phyloP scores from a whole-genome alignment of 1,140 invertebrate genomes.

The Pseudomyrmex pallidus region DNA sequence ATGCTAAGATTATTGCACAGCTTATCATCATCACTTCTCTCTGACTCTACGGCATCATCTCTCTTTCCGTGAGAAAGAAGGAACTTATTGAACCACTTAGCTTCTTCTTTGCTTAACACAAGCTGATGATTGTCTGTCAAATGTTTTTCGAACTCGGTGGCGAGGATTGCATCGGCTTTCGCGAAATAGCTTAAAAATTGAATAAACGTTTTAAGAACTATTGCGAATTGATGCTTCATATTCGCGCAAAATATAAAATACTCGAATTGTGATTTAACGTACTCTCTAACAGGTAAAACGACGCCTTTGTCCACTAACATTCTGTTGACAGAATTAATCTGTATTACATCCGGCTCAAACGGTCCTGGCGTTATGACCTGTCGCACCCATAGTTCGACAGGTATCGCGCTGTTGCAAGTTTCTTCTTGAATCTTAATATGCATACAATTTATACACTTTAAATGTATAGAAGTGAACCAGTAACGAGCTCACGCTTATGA shows the following conservation, averaged over 20 bases:
- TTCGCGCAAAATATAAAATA: not conserved
- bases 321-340: slow-evolving; percentile 86
- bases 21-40: not conserved
- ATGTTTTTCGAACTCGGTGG: slow-evolving; percentile 75
- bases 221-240: not conserved
- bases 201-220: slow-evolving; percentile 2
- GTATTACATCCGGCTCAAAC: slow-evolving; percentile 83
- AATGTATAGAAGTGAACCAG: no score
- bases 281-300: slow-evolving; percentile 85
- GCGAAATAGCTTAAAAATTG: slow-evolving; percentile 58
- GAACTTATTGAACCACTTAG: slow-evolving; percentile 35
- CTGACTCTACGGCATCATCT: not conserved
- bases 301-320: slow-evolving; percentile 85
- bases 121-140: slow-evolving; percentile 40
- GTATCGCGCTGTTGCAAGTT: slow-evolving; percentile 81
- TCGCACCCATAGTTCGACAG: slow-evolving; percentile 86
- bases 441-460: not conserved
- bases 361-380: slow-evolving; percentile 82
- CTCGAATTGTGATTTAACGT: slow-evolving; percentile 22
- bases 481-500: no score
- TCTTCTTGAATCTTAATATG: slow-evolving; percentile 39
- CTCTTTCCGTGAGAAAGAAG: not conserved
- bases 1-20: not conserved
- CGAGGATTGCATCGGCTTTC: slow-evolving; percentile 70
- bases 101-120: not conserved